These are phyloP conservation scores for Strigops habroptila DNA, from an alignment of 2,113 vertebrate species.

Conservation along the genomic window DNA sequence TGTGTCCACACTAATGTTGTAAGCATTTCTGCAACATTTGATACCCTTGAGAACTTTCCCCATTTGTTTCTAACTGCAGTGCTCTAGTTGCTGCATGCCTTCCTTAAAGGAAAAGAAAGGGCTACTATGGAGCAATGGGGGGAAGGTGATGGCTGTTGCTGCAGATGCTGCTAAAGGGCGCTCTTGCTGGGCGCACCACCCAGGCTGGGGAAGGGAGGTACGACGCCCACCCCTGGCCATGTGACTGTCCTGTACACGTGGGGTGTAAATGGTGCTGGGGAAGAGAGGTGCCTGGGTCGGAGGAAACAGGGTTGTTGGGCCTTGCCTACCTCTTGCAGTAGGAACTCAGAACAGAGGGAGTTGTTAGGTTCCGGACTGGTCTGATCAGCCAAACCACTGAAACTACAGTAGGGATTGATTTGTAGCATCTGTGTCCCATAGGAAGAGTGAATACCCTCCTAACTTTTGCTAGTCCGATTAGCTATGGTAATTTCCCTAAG, in stretches of 20 bases:
- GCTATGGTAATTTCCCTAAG: neutral
- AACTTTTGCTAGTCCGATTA: neutral
- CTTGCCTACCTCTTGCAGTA: neutral
- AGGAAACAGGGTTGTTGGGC: neutral
- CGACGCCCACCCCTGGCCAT: too few relatives aligned
- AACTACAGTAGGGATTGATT: neutral
- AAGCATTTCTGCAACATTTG: neutral
- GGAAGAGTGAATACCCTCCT: neutral
- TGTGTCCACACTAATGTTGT: neutral
- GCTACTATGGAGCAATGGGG: neutral
- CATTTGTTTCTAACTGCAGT: neutral
- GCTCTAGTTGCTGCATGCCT: neutral
- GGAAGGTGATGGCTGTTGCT: neutral
- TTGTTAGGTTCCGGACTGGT: neutral
- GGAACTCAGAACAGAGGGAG: neutral
- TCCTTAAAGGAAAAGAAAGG: neutral
- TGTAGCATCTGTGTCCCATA: neutral
- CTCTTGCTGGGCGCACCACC: neutral
- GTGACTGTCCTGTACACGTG: accelerated
- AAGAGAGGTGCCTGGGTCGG: neutral
- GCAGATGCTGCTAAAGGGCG: neutral
- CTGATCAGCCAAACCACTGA: neutral
- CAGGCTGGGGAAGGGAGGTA: accelerated
- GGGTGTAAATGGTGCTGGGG: neutral
- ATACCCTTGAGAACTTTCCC: neutral